Base-by-base conservation (phyloP, 2,113 vertebrate species). In the Astatotilapia flaviijosephi region DNA sequence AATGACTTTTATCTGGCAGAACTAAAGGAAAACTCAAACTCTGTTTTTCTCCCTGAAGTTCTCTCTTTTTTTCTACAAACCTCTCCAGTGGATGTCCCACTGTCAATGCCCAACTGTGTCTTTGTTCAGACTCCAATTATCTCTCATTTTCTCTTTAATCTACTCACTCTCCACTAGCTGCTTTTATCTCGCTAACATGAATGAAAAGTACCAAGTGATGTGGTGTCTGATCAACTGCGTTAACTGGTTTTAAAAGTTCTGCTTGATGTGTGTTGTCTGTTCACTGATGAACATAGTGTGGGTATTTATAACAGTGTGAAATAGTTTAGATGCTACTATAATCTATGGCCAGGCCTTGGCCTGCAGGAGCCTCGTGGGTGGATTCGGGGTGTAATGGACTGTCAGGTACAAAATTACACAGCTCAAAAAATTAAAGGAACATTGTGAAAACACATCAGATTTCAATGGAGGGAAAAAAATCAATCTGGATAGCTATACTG, bases 101-200 rank as follows among this genome's bases (percentile, higher is more conserved):
- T 88, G 62, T 83, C 82, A 83, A 35, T 33, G 35, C 15, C 54
- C 3, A 7, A 60, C 17, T 60, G 58, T 81, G 53, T 58, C 65
- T 88, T 83, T 85, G 82, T 89, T 89, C 82, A 75, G 23, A 82
- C 53, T 86, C 73, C 42, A 82, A 88, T 88, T 90, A 85, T 75
- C 81, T 56, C 62, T 56, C 58, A 85, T 85, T 85, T 84, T 79
- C 60, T 81, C 81, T 89, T 89, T 89, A 77, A 84, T 91, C 82
- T 92, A n/a, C 17, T 80, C 58, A 47, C 10, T 51, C 45, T 77
- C 26, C 87, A 37, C 70, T 35, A 79, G 83, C 81, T 53, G 56
- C 53, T 7, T 86, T 87, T 90, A 75, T 75, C 60, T 47, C 49
- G 55, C 56, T 40, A 75, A 84, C 53, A 75, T 35, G 68, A 90